phyloP scores from a whole-genome alignment of 2,113 vertebrate species.

The Lepus europaeus region DNA sequence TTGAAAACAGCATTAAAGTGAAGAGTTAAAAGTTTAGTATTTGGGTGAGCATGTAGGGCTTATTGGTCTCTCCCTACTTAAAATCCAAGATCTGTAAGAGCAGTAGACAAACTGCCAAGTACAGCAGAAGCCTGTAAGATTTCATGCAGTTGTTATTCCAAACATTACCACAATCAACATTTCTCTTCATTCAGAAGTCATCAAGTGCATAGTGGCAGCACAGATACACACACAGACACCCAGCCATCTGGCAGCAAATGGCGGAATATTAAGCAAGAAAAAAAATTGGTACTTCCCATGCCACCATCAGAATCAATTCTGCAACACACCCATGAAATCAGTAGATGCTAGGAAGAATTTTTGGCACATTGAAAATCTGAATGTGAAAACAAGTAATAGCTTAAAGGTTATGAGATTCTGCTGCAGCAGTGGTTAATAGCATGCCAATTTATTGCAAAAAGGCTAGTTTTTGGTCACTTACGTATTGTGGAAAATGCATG shows the following conservation, averaged over 20 bases:
- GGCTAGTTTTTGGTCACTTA: conserved; percentile 93
- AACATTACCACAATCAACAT: conserved; percentile 84
- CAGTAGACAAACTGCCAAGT: conserved; percentile 86
- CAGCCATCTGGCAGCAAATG: conserved; percentile 90
- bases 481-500: conserved; percentile 97
- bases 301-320: conserved; percentile 88
- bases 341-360: conserved; percentile 87
- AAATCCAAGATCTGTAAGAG: conserved; percentile 80
- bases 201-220: conserved; percentile 89
- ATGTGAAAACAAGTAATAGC: conserved; percentile 89
- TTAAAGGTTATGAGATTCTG: conserved; percentile 89
- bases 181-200: conserved; percentile 87
- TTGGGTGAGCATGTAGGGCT: conserved; percentile 66
- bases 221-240: conserved; percentile 86
- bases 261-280: conserved; percentile 89
- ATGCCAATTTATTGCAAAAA: conserved; percentile 92
- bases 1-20: conserved; percentile 45
- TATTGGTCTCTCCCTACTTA: conserved; percentile 87
- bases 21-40: conserved; percentile 76
- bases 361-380: conserved; percentile 87
- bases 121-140: conserved; percentile 89
- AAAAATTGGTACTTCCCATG: conserved; percentile 89
- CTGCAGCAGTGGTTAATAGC: conserved; percentile 92
- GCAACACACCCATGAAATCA: conserved; percentile 86
- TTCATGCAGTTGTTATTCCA: conserved; percentile 90